Conservation (phyloP, 1,140 invertebrate species). For the Fopius arisanus region DNA sequence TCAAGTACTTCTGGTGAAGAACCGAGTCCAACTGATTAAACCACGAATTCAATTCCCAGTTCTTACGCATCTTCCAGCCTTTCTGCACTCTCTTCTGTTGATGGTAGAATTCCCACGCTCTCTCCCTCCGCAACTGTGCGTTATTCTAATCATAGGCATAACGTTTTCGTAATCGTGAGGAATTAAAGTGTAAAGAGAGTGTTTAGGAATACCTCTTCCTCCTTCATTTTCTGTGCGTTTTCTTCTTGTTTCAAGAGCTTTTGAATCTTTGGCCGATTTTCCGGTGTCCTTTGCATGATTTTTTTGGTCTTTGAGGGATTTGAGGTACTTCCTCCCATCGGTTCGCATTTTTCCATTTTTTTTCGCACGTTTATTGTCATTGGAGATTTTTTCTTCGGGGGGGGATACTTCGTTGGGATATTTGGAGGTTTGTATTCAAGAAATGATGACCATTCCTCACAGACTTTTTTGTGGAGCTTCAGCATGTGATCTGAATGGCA, state of each 20-base stretch:
- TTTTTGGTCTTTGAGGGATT: not conserved
- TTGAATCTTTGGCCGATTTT: not conserved
- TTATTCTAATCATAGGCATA: not conserved
- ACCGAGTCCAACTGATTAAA: conserved; percentile 39
- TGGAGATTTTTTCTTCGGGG: not conserved
- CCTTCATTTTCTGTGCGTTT: not conserved
- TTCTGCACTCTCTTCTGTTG: not conserved
- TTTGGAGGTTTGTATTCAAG: not conserved
- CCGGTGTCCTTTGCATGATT: not conserved
- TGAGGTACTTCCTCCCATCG: not conserved
- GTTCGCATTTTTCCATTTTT: not conserved
- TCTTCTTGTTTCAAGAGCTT: not conserved
- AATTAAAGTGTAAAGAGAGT: not conserved
- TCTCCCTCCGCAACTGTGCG: not conserved
- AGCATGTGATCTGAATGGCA: not conserved
- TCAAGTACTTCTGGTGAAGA: conserved; percentile 40
- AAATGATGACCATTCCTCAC: not conserved
- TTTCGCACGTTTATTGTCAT: not conserved
- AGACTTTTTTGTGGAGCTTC: not conserved
- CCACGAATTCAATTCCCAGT: conserved; percentile 34
- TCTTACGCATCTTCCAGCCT: not conserved
- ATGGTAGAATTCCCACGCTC: not conserved
- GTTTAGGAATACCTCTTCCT: not conserved
- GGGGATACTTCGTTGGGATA: not conserved
- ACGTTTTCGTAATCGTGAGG: not conserved